Base-by-base conservation (phyloP, 2,113 vertebrate genomes). In the Nibea albiflora region DNA sequence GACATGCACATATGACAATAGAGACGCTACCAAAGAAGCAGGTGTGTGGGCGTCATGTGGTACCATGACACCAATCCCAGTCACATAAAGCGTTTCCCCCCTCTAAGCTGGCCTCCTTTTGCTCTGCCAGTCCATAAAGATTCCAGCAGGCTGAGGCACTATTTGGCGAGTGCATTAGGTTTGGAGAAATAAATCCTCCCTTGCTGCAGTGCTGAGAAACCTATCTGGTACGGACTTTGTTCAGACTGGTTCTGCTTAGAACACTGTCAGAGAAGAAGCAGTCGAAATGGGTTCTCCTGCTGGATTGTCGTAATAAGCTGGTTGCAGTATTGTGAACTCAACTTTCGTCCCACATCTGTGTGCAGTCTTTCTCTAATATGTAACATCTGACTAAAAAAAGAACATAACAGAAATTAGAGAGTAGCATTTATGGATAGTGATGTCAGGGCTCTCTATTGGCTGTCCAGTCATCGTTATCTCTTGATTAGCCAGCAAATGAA, bases 61-160 rank as follows among this genome's bases (percentile, higher is more conserved):
- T 79, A 73, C 78, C 39, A n/a, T 16, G 47, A 73, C 63, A 84
- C 73, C 72, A 80, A 81, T 84, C 71, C 70, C 71, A 84, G 76
- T 60, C 81, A 17, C 61, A 44, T 61, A 66, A 39, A 22, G 57
- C 50, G 15, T 54, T 63, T 79, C 58, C 1, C 74, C 83, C 78
- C 76, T 82, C 53, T n/a, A 66, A 65, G 60, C 80, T 62, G 71
- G 85, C 84, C 90, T 80, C 77, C 56, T 85, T 61, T 85, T 64
- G 69, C 76, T 75, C 82, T 86, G 87, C 83, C 88, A 86, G 86
- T 90, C 85, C 70, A 90, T 88, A 90, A 91, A 92, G 92, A 93
- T 92, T 93, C 89, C 90, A 87, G 85, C 44, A 24, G 73, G 85
- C 88, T 91, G 88, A 92, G 89, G 86, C 78, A 87, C 73, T 76